Conservation (phyloP, 2,113 vertebrate genomes). For the Psittacus erithacus region DNA sequence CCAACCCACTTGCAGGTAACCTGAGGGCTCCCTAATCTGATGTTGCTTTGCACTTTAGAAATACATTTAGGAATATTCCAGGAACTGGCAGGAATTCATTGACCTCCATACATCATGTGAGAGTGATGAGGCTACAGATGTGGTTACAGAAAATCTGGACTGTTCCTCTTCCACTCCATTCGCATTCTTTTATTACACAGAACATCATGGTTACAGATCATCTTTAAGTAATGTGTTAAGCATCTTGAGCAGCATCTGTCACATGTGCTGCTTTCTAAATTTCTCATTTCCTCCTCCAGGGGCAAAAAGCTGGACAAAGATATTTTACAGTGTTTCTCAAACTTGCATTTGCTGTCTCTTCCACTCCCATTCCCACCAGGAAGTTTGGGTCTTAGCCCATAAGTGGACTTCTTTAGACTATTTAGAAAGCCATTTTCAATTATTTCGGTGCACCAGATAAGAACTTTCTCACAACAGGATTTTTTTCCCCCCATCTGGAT, state of each 20-base stretch:
- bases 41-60: background rate
- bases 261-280: slow-evolving; percentile 24
- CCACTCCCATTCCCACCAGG: background rate
- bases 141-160: background rate
- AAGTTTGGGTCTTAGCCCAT: background rate
- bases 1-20: slow-evolving; percentile 40
- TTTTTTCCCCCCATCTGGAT: background rate
- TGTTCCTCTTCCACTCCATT: background rate
- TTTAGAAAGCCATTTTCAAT: background rate
- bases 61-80: rapidly evolving
- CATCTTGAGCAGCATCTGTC: slow-evolving; percentile 41
- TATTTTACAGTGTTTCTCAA: background rate
- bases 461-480: background rate
- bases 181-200: background rate
- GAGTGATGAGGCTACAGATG: background rate
- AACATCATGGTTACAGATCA: slow-evolving; percentile 11
- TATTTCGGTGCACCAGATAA: background rate
- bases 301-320: slow-evolving; percentile 13
- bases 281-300: slow-evolving; percentile 31
- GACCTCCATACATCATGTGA: background rate
- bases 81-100: background rate
- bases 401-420: background rate
- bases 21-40: background rate
- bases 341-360: background rate
- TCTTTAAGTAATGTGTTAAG: slow-evolving; percentile 32